Conservation (phyloP, 2,888 invertebrate genomes). For the Stomorhina lunata region DNA sequence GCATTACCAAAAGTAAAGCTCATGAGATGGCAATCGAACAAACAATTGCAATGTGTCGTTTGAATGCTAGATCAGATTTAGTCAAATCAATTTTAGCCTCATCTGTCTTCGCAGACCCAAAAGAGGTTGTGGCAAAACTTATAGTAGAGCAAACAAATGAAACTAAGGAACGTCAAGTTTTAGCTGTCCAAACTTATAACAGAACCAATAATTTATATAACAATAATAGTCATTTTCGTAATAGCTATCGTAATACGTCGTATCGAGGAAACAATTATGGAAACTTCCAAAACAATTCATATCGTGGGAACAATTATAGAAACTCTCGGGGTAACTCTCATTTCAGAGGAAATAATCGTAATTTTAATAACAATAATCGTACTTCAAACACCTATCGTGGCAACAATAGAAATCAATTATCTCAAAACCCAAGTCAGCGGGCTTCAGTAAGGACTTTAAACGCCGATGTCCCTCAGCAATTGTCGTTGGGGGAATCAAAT, state of each 20-base stretch:
- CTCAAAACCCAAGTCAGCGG: background rate
- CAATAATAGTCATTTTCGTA: background rate
- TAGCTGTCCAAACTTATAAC: background rate
- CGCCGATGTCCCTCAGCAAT: conserved; percentile 13
- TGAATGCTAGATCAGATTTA: conserved; percentile 25
- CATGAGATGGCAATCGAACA: conserved; percentile 31
- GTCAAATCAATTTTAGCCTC: conserved; percentile 8
- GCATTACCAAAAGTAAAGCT: conserved; percentile 10
- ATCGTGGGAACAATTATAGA: background rate
- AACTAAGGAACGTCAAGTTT: conserved; percentile 1
- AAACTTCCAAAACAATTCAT: background rate
- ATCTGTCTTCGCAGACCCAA: conserved; percentile 1
- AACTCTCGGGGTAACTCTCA: background rate
- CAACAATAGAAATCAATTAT: background rate
- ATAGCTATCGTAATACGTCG: background rate
- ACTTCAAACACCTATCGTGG: background rate
- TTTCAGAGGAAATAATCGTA: background rate
- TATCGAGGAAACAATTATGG: background rate
- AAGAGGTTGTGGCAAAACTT: conserved; percentile 20
- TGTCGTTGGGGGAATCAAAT: background rate
- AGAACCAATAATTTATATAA: background rate
- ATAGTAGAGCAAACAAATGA: conserved; percentile 19
- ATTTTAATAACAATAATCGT: background rate
- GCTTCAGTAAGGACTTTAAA: conserved; percentile 18
- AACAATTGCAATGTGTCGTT: conserved; percentile 9